Percentiles rank a stretch among this genome's conserved stretches.
These are phyloP conservation scores for Drosophila mercatorum DNA, from an alignment of 2,888 invertebrate species.

Conservation along the genomic window DNA sequence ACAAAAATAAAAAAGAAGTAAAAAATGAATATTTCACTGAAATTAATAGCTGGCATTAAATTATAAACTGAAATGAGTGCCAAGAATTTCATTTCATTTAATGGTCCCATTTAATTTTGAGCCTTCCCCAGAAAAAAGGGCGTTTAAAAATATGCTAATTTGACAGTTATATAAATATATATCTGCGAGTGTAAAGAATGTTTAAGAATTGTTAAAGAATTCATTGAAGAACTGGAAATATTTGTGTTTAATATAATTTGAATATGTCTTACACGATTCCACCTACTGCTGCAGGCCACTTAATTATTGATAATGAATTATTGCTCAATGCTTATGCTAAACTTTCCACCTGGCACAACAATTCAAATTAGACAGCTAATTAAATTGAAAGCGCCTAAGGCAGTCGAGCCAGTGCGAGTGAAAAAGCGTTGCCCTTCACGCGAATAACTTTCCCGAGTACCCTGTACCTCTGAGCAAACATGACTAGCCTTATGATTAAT, in stretches of 20 bases:
- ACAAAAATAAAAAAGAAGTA: background rate
- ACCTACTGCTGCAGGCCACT: background rate
- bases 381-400: constrained; percentile 61
- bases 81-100: constrained; percentile 58
- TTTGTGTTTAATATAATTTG: background rate
- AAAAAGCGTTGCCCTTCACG: background rate
- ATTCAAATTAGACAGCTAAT: constrained; percentile 61
- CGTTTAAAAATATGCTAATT: constrained; percentile 33
- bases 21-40: constrained; percentile 18
- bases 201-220: background rate
- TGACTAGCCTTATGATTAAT: constrained; percentile 6
- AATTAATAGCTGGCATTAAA: constrained; percentile 67
- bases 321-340: constrained; percentile 29
- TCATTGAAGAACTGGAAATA: background rate
- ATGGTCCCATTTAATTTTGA: constrained; percentile 43
- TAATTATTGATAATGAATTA: constrained; percentile 49
- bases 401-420: background rate
- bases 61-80: constrained; percentile 42
- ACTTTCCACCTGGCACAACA: constrained; percentile 37
- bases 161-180: constrained; percentile 14
- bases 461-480: background rate
- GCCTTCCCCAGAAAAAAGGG: constrained; percentile 1
- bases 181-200: background rate
- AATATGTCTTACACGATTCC: background rate
- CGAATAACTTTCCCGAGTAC: constrained; percentile 7